Evolutionary conservation across 2,797 vertebrate species (phyloP), one percentile per base, ranked within the genome.

Genomic region (Tympanoctomys barrerae): DNA sequence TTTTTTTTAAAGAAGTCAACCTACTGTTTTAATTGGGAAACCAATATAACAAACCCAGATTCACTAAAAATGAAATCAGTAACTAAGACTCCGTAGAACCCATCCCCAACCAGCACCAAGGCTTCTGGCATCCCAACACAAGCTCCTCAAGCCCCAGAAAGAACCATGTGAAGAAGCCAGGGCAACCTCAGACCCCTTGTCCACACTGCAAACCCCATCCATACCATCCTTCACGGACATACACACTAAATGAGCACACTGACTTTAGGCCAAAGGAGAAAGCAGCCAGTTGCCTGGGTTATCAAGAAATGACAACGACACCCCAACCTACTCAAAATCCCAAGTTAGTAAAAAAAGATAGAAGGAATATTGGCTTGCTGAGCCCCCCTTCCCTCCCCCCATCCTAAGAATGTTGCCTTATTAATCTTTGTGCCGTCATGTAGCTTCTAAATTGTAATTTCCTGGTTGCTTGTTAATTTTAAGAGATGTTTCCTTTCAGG

Each of bases 21-120:
- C 79, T 80, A 80, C 66, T 94, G 42, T 96, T 97, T 94, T 90
- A 49, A 97, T 97, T 97, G 95, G 97, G 97, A 97, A 97, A 98
- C 88, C 92, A 95, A 96, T 89, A 80, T 97, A 97, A 97, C 96
- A 98, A 98, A 96, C 89, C 68, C 85, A 93, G 87, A 93, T 68
- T 95, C 90, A 90, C 54, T 96, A 95, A 96, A 96, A 98, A 97
- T 93, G 84, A 96, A 97, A 90, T 90, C 96, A 95, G 95, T 97
- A 98, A 98, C 96, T 85, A 95, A 91, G 84, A 96, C 19, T 81
- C 59, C 88, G 86, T 52, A 95, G 94, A 64, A 62, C 91, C 83
- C 78, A 36, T 62, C 39, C 39, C 90, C 79, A 95, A 59, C 91
- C 89, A 97, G 96, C 94, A 96, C 94, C 90, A 90, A 95, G 77